Evolutionary conservation across 1,140 invertebrate genomes (phyloP).

Genomic region (Lasioglossum albipes): DNA sequence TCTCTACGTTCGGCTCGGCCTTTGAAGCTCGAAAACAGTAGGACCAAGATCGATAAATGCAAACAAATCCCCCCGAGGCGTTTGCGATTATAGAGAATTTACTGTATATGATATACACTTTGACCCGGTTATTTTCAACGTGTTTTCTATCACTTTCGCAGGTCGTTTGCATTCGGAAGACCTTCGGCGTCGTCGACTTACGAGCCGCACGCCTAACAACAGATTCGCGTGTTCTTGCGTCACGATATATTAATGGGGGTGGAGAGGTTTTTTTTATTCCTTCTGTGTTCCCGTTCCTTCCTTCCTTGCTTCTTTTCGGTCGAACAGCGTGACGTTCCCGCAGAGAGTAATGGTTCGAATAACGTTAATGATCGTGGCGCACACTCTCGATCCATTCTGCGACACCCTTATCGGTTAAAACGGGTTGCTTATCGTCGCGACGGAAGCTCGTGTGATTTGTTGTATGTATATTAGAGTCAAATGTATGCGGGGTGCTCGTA

Average conservation of each 20-base stretch:
- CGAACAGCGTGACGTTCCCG: neutral
- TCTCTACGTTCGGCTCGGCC: no score
- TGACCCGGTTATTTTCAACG: no score
- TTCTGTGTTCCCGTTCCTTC: neutral
- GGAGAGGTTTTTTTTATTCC: neutral
- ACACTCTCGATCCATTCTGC: neutral
- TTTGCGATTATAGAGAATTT: no score
- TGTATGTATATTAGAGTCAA: neutral
- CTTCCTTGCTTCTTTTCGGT: no score
- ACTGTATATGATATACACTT: no score
- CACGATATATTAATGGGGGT: slow-evolving; percentile 9
- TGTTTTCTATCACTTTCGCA: no score
- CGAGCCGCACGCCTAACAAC: slow-evolving; percentile 5
- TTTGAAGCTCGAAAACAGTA: no score
- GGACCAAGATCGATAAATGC: no score
- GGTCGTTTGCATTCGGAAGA: no score
- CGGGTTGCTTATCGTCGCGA: neutral
- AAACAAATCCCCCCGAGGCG: no score
- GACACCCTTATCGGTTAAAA: neutral
- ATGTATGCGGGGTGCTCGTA: no score
- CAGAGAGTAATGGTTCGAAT: neutral
- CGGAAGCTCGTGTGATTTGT: neutral
- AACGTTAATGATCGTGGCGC: slow-evolving; percentile 4
- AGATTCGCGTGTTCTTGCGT: slow-evolving; percentile 18
- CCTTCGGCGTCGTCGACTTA: no score